Evolutionary conservation across 2,888 invertebrate species (phyloP), one percentile per base, ranked within the genome.

Genomic region (Litoditis marina): DNA sequence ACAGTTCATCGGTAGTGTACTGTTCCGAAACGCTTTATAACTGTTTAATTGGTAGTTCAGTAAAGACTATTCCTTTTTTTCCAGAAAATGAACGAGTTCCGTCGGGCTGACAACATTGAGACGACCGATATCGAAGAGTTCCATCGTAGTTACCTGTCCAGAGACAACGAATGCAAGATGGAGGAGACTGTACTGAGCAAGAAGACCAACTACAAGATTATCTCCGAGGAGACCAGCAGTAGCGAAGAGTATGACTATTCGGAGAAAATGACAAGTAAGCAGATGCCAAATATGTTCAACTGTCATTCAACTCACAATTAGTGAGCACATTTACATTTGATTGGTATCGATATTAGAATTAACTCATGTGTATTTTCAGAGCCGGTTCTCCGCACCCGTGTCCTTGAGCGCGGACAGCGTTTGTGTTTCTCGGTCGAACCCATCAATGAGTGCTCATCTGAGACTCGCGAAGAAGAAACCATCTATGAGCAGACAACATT

Each of bases 341-440:
- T n/a, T n/a, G n/a, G n/a, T n/a, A n/a, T n/a, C n/a, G n/a, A n/a
- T n/a, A n/a, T n/a, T n/a, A 28, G 31, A 51, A 51, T 25, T n/a
- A n/a, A n/a, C n/a, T n/a, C 19, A 16, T 51, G 16, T 5, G 4
- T 16, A 49, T 7, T 61, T 65, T 61, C 61, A 61, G 65, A 56
- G 53, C 75, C 78, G 54, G 51, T 68, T 31, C 51, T 67, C 65
- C 65, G 63, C 61, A 73, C 76, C 61, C 56, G 66, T 28, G 70
- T 75, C 27, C 32, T 78, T 46, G 80, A 81, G 67, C 62, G 68
- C 53, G 61, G 67, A 46, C 63, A 75, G 67, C 60, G 71, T 58
- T 63, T 79, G 50, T 81, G 81, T 74, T 79, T 80, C 74, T 77
- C 80, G 46, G 49, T 62, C 28, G 53, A 71, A 60, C 69, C 77